Evolutionary conservation across 1,140 invertebrate species (phyloP), one percentile per base, ranked within the genome.

Genomic region (Neocloeon triangulifer): DNA sequence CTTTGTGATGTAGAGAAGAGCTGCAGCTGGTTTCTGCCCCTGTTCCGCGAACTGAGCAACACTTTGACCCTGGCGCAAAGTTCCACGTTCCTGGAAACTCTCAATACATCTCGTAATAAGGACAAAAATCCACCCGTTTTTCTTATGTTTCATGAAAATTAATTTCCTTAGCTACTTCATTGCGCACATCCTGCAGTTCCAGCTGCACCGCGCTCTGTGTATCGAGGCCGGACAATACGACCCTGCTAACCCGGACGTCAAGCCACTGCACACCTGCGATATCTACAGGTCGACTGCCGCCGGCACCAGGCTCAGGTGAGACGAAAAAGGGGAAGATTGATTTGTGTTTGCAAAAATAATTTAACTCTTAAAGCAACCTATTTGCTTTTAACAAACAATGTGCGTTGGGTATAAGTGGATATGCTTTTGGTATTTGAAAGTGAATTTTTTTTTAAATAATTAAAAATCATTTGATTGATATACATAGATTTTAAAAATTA

Each of bases 81-180:
- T 71, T 62, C 36, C 67, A 71, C 39, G 52, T 70, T 2, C 50
- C 62, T 32, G 59, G 56, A 1, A 56, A 62, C 46, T 50, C 56
- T 2, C 58, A 61, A 16, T 69, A 69, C 32, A 55, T 56, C 22
- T 32, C 42, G 47, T 59, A 43, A 46, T 19, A 32, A 32, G 8
- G 18, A n/a, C 8, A n/a, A n/a, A n/a, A n/a, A n/a, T n/a, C n/a
- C n/a, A n/a, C n/a, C n/a, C n/a, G n/a, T n/a, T n/a, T n/a, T n/a
- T n/a, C n/a, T n/a, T n/a, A n/a, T n/a, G n/a, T n/a, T n/a, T n/a
- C n/a, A n/a, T n/a, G n/a, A n/a, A n/a, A n/a, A n/a, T n/a, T n/a
- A n/a, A n/a, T n/a, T n/a, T n/a, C n/a, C n/a, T n/a, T 48, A 64
- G 67, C 28, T 73, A 73, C 47, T 73, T 73, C 42, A 54, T 71